phyloP scores from a whole-genome alignment of 2,888 invertebrate genomes.

The Patella caerulea region DNA sequence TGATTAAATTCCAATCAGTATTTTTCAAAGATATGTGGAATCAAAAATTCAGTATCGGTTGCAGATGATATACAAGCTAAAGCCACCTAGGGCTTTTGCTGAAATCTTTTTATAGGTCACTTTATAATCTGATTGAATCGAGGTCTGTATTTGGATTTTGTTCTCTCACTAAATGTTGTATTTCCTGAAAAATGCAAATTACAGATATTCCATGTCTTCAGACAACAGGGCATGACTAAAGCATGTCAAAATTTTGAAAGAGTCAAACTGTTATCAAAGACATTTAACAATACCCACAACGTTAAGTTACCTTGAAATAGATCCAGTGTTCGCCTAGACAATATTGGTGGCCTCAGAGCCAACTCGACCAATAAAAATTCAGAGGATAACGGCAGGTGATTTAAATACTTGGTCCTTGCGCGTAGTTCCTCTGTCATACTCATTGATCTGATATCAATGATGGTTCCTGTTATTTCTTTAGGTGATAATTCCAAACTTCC shows the following conservation, averaged over 20 bases:
- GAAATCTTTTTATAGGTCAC: no score
- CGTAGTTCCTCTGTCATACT: conserved; percentile 88
- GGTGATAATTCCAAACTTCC: conserved; percentile 87
- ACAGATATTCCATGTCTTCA: no score
- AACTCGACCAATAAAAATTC: conserved; percentile 93
- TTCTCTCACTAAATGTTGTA: not conserved
- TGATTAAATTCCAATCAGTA: no score
- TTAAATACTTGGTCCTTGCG: conserved; percentile 81
- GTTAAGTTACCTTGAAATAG: conserved; percentile 78
- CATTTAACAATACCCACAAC: not conserved
- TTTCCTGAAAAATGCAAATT: no score
- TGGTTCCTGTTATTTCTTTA: conserved; percentile 79
- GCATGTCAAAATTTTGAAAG: not conserved
- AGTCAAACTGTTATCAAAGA: not conserved
- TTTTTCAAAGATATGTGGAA: no score
- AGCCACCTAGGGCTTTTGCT: not conserved
- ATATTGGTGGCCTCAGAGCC: conserved; percentile 81
- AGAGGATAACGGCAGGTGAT: conserved; percentile 91
- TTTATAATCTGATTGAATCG: not conserved
- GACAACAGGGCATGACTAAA: no score
- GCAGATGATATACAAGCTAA: not conserved
- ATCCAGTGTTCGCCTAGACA: conserved; percentile 80
- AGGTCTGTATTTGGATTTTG: not conserved
- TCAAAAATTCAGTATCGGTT: not conserved
- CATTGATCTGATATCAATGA: conserved; percentile 89